Conservation (phyloP, 2,113 vertebrate species). For the Corythaeola cristata region DNA sequence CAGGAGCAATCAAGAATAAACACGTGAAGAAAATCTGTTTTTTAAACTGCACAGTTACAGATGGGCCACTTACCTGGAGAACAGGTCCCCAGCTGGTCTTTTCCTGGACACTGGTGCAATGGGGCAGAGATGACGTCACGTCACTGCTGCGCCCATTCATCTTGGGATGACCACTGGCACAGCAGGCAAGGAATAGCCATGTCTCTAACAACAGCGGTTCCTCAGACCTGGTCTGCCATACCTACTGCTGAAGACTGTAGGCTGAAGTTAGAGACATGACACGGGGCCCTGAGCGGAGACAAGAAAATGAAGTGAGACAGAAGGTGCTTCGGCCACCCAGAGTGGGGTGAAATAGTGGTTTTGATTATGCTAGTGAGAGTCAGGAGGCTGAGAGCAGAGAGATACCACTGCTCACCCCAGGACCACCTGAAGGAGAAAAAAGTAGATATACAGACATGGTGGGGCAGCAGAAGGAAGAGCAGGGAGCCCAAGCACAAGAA, state of each 20-base stretch:
- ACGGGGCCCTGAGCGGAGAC: background rate
- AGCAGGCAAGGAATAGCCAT: background rate
- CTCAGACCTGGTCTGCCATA: background rate
- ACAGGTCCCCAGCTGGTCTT: background rate
- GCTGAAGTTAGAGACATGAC: background rate
- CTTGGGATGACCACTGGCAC: background rate
- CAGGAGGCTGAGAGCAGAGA: background rate
- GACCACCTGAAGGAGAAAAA: background rate
- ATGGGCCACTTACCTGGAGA: background rate
- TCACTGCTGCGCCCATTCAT: background rate
- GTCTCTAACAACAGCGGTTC: background rate
- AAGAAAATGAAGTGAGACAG: background rate
- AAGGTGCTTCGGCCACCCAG: background rate
- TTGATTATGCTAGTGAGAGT: background rate
- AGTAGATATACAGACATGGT: background rate
- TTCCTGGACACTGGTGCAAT: background rate
- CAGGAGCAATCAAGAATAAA: background rate
- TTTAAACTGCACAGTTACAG: background rate
- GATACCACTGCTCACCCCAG: background rate
- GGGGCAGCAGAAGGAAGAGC: background rate
- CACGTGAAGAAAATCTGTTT: rapidly evolving
- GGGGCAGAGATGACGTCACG: background rate
- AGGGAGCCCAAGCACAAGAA: background rate
- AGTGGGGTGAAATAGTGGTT: background rate
- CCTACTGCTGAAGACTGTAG: background rate